Percentiles rank a stretch among this genome's conserved stretches.
Evolutionary conservation across 2,113 vertebrate genomes (phyloP).

Genomic region (Sigmodon hispidus): DNA sequence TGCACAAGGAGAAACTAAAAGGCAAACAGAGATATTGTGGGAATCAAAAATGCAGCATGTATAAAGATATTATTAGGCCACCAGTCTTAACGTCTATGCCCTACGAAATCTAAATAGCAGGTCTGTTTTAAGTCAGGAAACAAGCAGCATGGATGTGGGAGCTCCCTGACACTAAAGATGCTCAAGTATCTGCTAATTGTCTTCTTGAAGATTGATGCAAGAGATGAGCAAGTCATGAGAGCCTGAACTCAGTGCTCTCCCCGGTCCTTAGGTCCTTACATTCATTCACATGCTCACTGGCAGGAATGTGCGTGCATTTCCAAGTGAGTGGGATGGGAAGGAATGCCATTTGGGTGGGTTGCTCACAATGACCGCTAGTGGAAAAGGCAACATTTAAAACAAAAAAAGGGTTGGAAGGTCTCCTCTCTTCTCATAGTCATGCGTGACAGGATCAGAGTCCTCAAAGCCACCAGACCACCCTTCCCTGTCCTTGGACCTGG

Average conservation of each 20-base stretch:
- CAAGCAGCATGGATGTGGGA: not conserved
- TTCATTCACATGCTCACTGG: rapidly evolving
- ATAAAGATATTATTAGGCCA: conserved; percentile 21
- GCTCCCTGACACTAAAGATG: too few species aligned
- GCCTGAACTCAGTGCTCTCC: not conserved
- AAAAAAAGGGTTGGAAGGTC: too few species aligned
- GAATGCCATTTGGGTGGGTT: not conserved
- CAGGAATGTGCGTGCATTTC: not conserved
- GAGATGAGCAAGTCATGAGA: not conserved
- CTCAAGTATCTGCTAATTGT: rapidly evolving
- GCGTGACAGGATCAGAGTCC: rapidly evolving
- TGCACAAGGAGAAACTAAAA: not conserved
- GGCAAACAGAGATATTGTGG: too few species aligned
- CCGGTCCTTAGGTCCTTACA: rapidly evolving
- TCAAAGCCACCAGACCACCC: not conserved
- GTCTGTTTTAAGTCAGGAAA: not conserved
- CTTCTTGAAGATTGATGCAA: too few species aligned
- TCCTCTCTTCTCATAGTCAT: rapidly evolving
- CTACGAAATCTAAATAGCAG: not conserved
- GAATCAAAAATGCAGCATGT: rapidly evolving
- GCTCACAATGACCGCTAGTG: rapidly evolving
- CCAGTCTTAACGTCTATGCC: not conserved
- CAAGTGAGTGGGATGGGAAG: not conserved
- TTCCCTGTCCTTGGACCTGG: rapidly evolving
- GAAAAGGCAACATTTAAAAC: not conserved